These are phyloP conservation scores for Sisyra terminalis DNA, from an alignment of 2,888 invertebrate genomes.

Conservation along the genomic window DNA sequence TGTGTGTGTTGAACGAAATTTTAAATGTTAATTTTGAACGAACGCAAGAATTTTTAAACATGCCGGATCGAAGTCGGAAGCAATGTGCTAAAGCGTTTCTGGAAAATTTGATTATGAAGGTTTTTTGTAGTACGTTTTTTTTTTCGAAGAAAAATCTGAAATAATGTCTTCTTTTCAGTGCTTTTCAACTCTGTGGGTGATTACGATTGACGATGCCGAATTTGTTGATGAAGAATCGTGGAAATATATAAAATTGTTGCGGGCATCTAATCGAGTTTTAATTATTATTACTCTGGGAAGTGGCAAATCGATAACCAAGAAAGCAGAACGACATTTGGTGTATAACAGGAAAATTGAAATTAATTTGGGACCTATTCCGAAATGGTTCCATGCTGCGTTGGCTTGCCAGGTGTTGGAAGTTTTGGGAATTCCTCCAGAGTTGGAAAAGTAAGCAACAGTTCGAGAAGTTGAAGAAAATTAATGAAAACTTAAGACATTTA, in stretches of 20 bases:
- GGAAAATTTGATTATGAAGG: too few relatives aligned
- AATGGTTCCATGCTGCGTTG: conserved; percentile 40
- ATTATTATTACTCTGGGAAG: conserved; percentile 21
- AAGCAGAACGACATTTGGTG: conserved; percentile 14
- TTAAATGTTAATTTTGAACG: conserved; percentile 29
- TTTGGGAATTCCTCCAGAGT: conserved; percentile 40
- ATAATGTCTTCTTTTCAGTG: conserved; percentile 12
- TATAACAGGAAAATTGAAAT: conserved; percentile 20
- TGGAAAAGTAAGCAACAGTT: conserved; percentile 42
- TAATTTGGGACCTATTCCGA: conserved; percentile 33
- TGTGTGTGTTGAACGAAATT: conserved; percentile 31
- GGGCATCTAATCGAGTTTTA: conserved; percentile 29
- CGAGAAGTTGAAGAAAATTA: too few relatives aligned
- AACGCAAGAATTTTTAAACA: conserved; percentile 15
- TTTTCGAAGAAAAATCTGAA: too few relatives aligned
- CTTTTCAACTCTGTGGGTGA: conserved; percentile 19
- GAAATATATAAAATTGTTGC: conserved; percentile 28
- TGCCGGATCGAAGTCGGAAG: conserved; percentile 17
- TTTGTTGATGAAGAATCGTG: conserved; percentile 38
- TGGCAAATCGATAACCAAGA: neutral
- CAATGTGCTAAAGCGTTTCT: conserved; percentile 5
- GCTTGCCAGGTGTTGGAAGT: conserved; percentile 47
- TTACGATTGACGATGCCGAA: conserved; percentile 42
- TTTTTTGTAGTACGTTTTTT: too few relatives aligned
- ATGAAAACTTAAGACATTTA: too few relatives aligned